Conservation (phyloP, 2,888 invertebrate genomes). For the Criorhina ranunculi region DNA sequence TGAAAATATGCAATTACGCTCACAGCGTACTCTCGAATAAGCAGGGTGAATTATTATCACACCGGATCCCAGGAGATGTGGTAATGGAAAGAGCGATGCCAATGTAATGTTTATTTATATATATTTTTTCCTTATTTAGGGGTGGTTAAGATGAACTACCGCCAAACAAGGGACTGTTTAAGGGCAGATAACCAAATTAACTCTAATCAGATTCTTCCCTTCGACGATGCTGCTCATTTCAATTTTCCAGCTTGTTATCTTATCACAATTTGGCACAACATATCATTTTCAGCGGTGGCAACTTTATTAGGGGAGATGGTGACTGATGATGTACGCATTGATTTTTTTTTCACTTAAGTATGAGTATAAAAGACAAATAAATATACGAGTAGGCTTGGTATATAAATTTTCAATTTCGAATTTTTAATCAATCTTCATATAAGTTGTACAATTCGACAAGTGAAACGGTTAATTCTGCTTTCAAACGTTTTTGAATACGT, state of each 20-base stretch:
- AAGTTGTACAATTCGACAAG: no score
- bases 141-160: slow-evolving; percentile 66
- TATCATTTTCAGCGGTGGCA: slow-evolving; percentile 72
- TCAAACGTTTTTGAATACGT: no score
- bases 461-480: no score
- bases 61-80: slow-evolving; percentile 65
- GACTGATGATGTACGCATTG: slow-evolving; percentile 20
- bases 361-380: background rate
- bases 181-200: slow-evolving; percentile 78
- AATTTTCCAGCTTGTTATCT: slow-evolving; percentile 80
- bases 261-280: slow-evolving; percentile 79
- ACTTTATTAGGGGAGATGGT: slow-evolving; percentile 39
- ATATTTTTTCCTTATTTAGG: slow-evolving; percentile 50
- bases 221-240: slow-evolving; percentile 76
- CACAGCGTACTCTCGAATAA: slow-evolving; percentile 46
- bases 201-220: slow-evolving; percentile 78
- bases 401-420: background rate
- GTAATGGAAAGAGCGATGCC: slow-evolving; percentile 71
- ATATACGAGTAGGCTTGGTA: background rate
- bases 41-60: slow-evolving; percentile 74
- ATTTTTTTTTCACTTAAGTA: slow-evolving; percentile 9
- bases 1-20: slow-evolving; percentile 77
- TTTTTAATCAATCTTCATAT: background rate
- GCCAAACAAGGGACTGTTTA: slow-evolving; percentile 61
- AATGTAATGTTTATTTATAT: slow-evolving; percentile 71